Base-by-base conservation (phyloP, 2,113 vertebrate species). In the Neolamprologus caudopunctatus region DNA sequence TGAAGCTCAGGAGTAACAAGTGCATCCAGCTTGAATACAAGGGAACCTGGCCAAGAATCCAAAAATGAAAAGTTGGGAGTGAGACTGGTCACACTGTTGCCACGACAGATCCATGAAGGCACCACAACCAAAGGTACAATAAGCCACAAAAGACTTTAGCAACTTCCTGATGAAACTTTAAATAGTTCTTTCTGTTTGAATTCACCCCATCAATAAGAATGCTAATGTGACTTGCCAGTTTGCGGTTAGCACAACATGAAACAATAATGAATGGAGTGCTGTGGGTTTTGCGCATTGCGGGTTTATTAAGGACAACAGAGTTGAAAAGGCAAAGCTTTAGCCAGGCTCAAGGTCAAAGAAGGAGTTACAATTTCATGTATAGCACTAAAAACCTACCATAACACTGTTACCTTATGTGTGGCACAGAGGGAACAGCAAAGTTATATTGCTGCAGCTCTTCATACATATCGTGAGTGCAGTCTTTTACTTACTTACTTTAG, bases 101-200 rank as follows among this genome's bases (percentile, higher is more conserved):
- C n/a, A 42, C 5, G 0, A 42, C n/a, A 2, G 0, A 13, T 68
- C 7, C 66, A 42, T 42, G 19, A 71, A 71, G 66, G n/a, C n/a
- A 71, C 37, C 66, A 6, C 21, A 71, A 6, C n/a, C 12, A 24
- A 42, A 71, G 37, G 66, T 42, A 71, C 37, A 24, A 71, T 9
- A 71, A 71, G 37, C 37, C 13, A 73, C 13, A 42, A 66, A 45
- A 10, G 13, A 14, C 37, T 45, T 3, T 24, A 71, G 66, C 35
- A 40, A 26, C 37, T 45, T 24, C 37, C 37, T 71, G 13, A 40
- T 3, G 2, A 13, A 66, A 66, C 33, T 66, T 37, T 37, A 37
- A 1, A 66, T 21, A 37, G n/a, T 71, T 45, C 13, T 17, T 24
- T 73, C 37, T 17, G 37, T 14, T 42, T 42, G 8, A 24, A 26